These are phyloP conservation scores for Clamator glandarius DNA, from an alignment of 2,797 vertebrate species.

Conservation along the genomic window DNA sequence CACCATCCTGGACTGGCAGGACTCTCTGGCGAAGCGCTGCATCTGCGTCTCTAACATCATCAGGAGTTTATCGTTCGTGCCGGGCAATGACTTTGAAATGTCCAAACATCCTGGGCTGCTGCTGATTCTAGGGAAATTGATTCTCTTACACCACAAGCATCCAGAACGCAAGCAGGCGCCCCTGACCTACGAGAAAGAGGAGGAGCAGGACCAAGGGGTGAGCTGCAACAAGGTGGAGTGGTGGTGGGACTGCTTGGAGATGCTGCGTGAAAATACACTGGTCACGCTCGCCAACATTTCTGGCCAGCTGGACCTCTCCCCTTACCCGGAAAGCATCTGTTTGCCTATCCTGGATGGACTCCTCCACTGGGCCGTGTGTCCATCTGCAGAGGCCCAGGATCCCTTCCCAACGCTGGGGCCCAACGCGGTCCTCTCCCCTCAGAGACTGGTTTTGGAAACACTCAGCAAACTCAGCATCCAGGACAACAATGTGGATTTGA, in stretches of 20 bases:
- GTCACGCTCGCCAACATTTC: constrained; percentile 98
- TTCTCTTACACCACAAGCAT: constrained; percentile 96
- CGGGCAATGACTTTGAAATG: constrained; percentile 98
- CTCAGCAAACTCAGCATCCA: constrained; percentile 99
- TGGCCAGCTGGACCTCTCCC: constrained; percentile 95
- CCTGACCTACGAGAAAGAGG: constrained; percentile 96
- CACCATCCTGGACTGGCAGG: constrained; percentile 95
- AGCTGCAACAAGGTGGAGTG: constrained; percentile 96
- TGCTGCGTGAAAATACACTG: constrained; percentile 95
- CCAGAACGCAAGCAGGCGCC: constrained; percentile 96
- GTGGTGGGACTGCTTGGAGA: constrained; percentile 99
- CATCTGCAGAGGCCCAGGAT: constrained; percentile 97
- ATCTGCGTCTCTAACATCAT: constrained; percentile 97
- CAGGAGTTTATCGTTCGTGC: constrained; percentile 97
- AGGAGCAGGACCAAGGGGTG: constrained; percentile 92
- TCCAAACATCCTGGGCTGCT: constrained; percentile 96
- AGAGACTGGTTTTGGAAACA: constrained; percentile 98
- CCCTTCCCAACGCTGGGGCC: constrained; percentile 95
- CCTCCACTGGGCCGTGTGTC: constrained; percentile 98
- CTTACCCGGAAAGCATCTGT: constrained; percentile 97
- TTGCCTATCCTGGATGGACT: constrained; percentile 97
- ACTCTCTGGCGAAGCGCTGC: constrained; percentile 94
- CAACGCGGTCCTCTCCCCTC: constrained; percentile 94
- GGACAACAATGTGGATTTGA: constrained; percentile 99
- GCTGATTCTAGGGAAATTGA: constrained; percentile 92